These are phyloP conservation scores for Ceratosolen solmsi DNA, from an alignment of 1,140 invertebrate genomes.

Conservation along the genomic window DNA sequence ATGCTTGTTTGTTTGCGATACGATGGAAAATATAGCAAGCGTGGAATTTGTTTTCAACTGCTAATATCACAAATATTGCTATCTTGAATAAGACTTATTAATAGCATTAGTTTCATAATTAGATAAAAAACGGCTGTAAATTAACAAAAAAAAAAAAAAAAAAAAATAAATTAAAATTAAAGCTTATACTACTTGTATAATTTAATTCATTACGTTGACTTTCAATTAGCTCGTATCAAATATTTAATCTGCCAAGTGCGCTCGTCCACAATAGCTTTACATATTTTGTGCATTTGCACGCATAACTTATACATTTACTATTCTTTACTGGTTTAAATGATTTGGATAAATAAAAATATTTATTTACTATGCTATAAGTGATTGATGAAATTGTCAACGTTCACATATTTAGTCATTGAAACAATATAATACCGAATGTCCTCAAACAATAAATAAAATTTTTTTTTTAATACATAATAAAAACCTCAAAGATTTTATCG, in stretches of 20 bases:
- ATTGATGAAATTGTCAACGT: neutral
- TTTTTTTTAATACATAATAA: too few relatives aligned
- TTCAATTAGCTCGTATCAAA: too few relatives aligned
- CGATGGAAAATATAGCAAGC: neutral
- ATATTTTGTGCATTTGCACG: neutral
- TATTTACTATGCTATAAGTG: neutral
- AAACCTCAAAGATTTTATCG: too few relatives aligned
- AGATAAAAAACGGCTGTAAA: slow-evolving; percentile 11
- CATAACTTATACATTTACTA: neutral
- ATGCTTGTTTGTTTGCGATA: neutral
- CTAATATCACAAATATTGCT: neutral
- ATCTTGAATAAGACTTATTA: neutral
- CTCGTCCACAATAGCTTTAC: neutral
- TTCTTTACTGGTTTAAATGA: neutral
- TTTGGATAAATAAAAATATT: neutral
- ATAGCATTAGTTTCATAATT: slow-evolving; percentile 19
- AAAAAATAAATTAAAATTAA: slow-evolving; percentile 25
- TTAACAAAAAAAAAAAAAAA: neutral
- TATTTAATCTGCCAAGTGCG: slow-evolving; percentile 28
- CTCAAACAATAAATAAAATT: too few relatives aligned
- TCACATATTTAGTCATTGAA: neutral
- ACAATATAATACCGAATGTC: neutral
- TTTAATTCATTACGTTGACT: slow-evolving; percentile 20
- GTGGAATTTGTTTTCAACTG: neutral
- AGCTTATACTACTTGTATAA: neutral